These are phyloP conservation scores for Athripsodes cinereus DNA, from an alignment of 2,888 invertebrate genomes.

Conservation along the genomic window DNA sequence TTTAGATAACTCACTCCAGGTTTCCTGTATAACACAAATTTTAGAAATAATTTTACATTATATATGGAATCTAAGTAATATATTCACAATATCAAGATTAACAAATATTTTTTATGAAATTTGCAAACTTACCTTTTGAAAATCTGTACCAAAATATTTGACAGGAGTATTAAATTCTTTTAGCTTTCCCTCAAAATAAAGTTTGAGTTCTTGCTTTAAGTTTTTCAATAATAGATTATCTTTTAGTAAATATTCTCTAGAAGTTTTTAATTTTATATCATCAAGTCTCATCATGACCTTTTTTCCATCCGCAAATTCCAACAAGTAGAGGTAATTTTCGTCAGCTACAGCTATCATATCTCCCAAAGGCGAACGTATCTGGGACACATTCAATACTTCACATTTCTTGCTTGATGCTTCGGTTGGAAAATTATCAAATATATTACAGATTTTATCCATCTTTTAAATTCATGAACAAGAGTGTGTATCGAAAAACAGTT, in stretches of 20 bases:
- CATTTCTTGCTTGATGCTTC: background rate
- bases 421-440: background rate
- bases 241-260: slow-evolving; percentile 11
- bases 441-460: background rate
- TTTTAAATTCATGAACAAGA: too few relatives aligned
- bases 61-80: background rate
- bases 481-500: too few relatives aligned
- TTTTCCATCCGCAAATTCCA: slow-evolving; percentile 39
- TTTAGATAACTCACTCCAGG: slow-evolving; percentile 39
- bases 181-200: slow-evolving; percentile 30
- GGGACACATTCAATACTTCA: background rate
- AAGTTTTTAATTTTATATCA: slow-evolving; percentile 9
- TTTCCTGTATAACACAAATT: slow-evolving; percentile 33
- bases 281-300: slow-evolving; percentile 36
- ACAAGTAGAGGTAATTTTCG: slow-evolving; percentile 36
- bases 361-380: slow-evolving; percentile 33
- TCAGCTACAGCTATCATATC: slow-evolving; percentile 37
- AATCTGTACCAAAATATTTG: slow-evolving; percentile 41
- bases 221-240: slow-evolving; percentile 4
- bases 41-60: background rate
- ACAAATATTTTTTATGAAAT: background rate
- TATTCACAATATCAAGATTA: too few relatives aligned
- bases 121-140: slow-evolving; percentile 38
- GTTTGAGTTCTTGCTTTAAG: slow-evolving; percentile 23
- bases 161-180: slow-evolving; percentile 38